Evolutionary conservation across 2,888 invertebrate genomes (phyloP).

Genomic region (Timema cristinae): DNA sequence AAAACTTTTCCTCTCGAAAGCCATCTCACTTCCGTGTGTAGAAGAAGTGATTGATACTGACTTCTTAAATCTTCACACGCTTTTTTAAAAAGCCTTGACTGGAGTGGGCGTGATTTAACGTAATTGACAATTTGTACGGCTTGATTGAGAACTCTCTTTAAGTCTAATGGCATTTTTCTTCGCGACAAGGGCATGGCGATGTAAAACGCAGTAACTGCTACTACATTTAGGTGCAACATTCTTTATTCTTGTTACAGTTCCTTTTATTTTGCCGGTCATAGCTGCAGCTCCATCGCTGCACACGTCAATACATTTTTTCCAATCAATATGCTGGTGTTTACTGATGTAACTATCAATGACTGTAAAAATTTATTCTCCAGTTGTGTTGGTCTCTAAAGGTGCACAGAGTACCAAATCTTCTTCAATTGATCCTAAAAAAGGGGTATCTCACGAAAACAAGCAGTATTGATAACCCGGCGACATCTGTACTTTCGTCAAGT

Average conservation of each 20-base stretch:
- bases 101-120: constrained; percentile 12
- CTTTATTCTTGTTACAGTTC: too few relatives aligned
- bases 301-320: too few relatives aligned
- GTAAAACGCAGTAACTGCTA: not conserved
- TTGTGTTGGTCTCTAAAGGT: not conserved
- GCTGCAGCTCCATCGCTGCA: too few relatives aligned
- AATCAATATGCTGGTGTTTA: too few relatives aligned
- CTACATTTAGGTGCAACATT: too few relatives aligned
- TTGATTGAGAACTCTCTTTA: constrained; percentile 16
- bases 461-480: constrained; percentile 2
- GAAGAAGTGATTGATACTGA: not conserved
- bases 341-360: not conserved
- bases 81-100: not conserved
- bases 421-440: not conserved
- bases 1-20: constrained; percentile 1
- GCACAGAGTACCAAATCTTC: constrained; percentile 12
- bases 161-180: constrained; percentile 1
- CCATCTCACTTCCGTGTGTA: constrained; percentile 6
- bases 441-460: constrained; percentile 3
- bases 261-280: too few relatives aligned
- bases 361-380: constrained; percentile 9
- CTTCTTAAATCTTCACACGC: constrained; percentile 6
- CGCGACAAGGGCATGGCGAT: constrained; percentile 2
- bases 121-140: constrained; percentile 15
- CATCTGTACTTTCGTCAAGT: not conserved